Conservation (phyloP, 1,140 invertebrate species). For the Aphaenogaster ashmeadi region DNA sequence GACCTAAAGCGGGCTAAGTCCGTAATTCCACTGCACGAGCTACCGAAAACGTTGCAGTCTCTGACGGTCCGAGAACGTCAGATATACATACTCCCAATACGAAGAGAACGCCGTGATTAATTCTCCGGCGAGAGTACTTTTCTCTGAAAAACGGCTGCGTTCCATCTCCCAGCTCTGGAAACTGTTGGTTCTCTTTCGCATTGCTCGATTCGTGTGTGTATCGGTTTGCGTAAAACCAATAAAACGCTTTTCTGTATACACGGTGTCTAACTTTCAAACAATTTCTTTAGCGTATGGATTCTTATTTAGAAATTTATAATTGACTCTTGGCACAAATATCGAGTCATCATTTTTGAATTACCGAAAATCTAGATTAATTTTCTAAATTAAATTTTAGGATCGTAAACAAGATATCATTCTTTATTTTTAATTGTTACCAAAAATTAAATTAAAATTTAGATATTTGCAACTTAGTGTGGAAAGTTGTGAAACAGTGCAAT, state of each 20-base stretch:
- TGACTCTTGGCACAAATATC: not conserved
- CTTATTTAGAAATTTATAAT: not conserved
- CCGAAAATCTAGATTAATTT: not conserved
- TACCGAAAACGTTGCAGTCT: conserved; percentile 47
- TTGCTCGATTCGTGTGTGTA: conserved; percentile 52
- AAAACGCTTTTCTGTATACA: conserved; percentile 43
- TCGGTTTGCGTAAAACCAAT: conserved; percentile 64
- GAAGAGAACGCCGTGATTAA: conserved; percentile 69
- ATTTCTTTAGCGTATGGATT: not conserved
- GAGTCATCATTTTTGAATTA: not conserved
- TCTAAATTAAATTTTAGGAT: not conserved
- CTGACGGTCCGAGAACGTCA: conserved; percentile 52
- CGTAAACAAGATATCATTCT: not conserved
- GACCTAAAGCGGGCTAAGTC: conserved; percentile 10
- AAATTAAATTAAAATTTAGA: not conserved
- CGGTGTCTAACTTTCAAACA: conserved; percentile 39
- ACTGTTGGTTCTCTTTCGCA: conserved; percentile 59
- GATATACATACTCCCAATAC: conserved; percentile 52
- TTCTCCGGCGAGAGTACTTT: conserved; percentile 65
- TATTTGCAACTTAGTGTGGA: not conserved
- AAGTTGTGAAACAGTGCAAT: not conserved
- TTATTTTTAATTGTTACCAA: not conserved
- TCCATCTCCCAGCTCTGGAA: conserved; percentile 53
- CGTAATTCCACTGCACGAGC: conserved; percentile 42
- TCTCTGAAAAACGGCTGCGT: conserved; percentile 65